A percentile compares a stretch with the other conserved stretches of the same genome.
phyloP scores from a whole-genome alignment of 1,140 invertebrate genomes.

The Gryllus bimaculatus region DNA sequence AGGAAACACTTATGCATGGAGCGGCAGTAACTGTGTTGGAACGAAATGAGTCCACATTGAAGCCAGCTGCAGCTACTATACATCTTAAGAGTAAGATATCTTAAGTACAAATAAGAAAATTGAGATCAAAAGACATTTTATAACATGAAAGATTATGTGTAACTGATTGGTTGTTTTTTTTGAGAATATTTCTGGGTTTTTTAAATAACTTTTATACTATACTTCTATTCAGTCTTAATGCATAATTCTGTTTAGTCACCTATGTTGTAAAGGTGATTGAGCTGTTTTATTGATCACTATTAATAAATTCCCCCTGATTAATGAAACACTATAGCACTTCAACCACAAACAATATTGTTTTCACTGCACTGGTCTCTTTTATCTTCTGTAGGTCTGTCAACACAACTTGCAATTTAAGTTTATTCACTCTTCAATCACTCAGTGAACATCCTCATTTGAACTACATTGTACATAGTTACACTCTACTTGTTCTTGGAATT shows the following conservation, averaged over 20 bases:
- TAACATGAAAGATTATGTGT: conserved; percentile 13
- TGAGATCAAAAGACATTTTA: conserved; percentile 22
- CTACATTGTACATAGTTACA: not conserved
- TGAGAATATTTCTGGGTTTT: not conserved
- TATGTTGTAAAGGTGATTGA: conserved; percentile 1
- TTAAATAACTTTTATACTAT: conserved; percentile 2
- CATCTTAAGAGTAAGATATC: conserved; percentile 1
- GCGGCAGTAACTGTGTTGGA: not conserved
- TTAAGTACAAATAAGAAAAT: conserved; percentile 22
- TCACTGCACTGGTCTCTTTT: not conserved
- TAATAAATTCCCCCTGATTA: conserved; percentile 5
- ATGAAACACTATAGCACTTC: not conserved
- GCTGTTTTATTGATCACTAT: conserved; percentile 1
- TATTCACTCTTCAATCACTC: not conserved
- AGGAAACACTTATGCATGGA: conserved; percentile 4
- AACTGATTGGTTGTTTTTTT: not conserved
- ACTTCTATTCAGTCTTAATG: conserved; percentile 13
- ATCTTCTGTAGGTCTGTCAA: not conserved
- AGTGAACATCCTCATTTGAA: not conserved
- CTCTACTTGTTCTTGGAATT: not conserved
- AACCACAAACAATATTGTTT: not conserved
- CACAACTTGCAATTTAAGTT: not conserved
- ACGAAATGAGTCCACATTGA: conserved; percentile 7
- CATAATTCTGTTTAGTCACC: conserved; percentile 9
- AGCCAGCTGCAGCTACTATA: conserved; percentile 11